Percentiles rank a stretch among this genome's conserved stretches.
Evolutionary conservation across 2,113 vertebrate genomes (phyloP).

Genomic region (Osmerus eperlanus): DNA sequence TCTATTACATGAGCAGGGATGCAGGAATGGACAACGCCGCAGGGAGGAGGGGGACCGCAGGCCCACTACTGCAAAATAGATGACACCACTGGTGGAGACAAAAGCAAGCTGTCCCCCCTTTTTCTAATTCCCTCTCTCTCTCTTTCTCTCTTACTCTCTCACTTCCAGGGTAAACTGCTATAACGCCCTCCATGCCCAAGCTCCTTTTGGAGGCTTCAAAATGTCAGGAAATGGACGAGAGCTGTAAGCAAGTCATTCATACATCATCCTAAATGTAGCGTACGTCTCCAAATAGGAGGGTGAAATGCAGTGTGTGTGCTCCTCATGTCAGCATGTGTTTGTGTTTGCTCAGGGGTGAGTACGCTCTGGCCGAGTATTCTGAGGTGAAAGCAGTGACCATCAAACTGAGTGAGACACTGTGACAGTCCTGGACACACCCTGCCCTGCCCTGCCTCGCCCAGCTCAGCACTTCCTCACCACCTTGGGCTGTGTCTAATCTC

Average conservation of each 20-base stretch:
- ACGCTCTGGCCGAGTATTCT: slow-evolving; percentile 87
- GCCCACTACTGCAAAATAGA: no score
- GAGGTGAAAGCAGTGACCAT: slow-evolving; percentile 95
- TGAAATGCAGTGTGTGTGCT: not conserved
- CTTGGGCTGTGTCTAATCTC: not conserved
- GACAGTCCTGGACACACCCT: slow-evolving; percentile 47
- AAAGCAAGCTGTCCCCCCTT: no score
- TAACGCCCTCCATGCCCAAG: slow-evolving; percentile 87
- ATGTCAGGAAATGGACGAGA: slow-evolving; percentile 97
- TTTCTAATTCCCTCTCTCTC: not conserved
- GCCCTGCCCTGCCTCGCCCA: not conserved
- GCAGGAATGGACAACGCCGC: no score
- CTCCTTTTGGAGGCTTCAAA: slow-evolving; percentile 91
- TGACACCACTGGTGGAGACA: no score
- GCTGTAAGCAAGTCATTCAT: slow-evolving; percentile 77
- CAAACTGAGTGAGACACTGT: slow-evolving; percentile 83
- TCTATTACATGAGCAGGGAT: no score
- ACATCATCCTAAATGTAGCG: slow-evolving; percentile 11
- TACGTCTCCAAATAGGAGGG: not conserved
- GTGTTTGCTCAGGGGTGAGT: slow-evolving; percentile 81
- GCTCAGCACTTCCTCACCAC: not conserved
- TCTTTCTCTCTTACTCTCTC: slow-evolving; percentile 15
- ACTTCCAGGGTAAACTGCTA: slow-evolving; percentile 91
- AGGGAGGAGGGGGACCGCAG: no score
- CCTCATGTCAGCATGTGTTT: not conserved